Evolutionary conservation across 2,888 invertebrate species (phyloP).

Genomic region (Synanthedon tipuliformis): DNA sequence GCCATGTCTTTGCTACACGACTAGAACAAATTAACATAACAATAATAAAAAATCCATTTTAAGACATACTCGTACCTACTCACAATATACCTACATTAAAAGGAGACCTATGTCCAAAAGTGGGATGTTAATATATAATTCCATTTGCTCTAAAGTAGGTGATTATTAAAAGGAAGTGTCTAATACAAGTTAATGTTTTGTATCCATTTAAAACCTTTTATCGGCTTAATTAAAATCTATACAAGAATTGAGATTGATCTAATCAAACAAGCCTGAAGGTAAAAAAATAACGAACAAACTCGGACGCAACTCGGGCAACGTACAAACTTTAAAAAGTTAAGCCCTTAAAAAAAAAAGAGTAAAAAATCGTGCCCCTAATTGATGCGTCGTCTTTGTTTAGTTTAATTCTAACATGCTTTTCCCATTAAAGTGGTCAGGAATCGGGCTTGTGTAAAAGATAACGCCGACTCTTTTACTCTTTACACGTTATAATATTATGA

Average conservation of each 20-base stretch:
- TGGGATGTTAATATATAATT: too few species aligned
- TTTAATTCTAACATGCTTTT: conserved; percentile 72
- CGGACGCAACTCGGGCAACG: conserved; percentile 51
- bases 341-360: conserved; percentile 41
- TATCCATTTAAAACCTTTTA: conserved; percentile 44
- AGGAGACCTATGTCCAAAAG: too few species aligned
- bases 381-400: conserved; percentile 72
- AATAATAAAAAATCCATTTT: too few species aligned
- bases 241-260: conserved; percentile 65
- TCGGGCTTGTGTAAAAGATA: conserved; percentile 59
- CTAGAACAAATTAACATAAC: too few species aligned
- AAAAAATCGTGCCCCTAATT: conserved; percentile 59
- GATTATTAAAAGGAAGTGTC: not conserved
- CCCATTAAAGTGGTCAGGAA: conserved; percentile 71
- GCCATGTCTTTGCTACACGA: too few species aligned
- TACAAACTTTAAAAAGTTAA: conserved; percentile 62
- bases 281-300: conserved; percentile 55
- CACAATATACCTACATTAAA: too few species aligned
- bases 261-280: conserved; percentile 51
- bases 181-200: conserved; percentile 28
- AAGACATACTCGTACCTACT: too few species aligned
- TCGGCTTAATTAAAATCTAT: conserved; percentile 60
- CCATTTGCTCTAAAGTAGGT: too few species aligned
- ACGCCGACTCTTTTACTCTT: conserved; percentile 65
- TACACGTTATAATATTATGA: conserved; percentile 68